Percentiles rank a stretch among this genome's conserved stretches.
These are phyloP conservation scores for Notodromas monacha DNA, from an alignment of 2,888 invertebrate species.

Conservation along the genomic window DNA sequence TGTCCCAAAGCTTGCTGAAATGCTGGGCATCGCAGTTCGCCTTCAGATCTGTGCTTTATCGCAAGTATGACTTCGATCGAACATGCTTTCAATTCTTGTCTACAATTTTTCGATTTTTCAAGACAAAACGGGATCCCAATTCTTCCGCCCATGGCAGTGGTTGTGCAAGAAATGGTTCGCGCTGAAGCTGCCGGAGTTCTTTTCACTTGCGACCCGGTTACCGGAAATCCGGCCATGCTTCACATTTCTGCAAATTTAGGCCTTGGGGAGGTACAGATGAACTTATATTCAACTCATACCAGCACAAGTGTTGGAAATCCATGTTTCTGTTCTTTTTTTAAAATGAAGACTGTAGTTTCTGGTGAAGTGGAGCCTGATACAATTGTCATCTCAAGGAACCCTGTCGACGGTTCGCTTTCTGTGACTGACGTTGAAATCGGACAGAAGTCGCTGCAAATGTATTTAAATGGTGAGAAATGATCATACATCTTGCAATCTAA, in stretches of 20 bases:
- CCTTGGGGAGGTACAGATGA: constrained; percentile 36
- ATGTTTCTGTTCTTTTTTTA: no score
- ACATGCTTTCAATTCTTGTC: not conserved
- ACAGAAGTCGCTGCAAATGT: no score
- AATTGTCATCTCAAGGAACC: constrained; percentile 25
- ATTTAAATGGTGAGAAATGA: no score
- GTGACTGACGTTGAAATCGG: no score
- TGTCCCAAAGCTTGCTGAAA: constrained; percentile 25
- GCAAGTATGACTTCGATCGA: constrained; percentile 28
- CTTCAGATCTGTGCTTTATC: constrained; percentile 37
- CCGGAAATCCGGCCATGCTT: constrained; percentile 29
- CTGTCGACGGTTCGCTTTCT: no score
- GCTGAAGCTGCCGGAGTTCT: constrained; percentile 38
- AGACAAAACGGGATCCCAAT: constrained; percentile 39
- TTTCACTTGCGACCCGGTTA: constrained; percentile 42
- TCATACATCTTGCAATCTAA: no score
- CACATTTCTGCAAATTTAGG: constrained; percentile 47
- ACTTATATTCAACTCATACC: not conserved
- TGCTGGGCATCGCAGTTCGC: constrained; percentile 58
- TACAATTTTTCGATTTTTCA: constrained; percentile 9
- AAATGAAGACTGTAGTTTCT: constrained; percentile 50
- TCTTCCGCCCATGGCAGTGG: constrained; percentile 35
- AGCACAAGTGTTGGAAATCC: no score
- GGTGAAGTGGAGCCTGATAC: constrained; percentile 42
- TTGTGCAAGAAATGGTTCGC: constrained; percentile 38